A percentile compares a stretch with the other conserved stretches of the same genome.
These are phyloP conservation scores for Eulemur albifrons DNA, from an alignment of 2,797 vertebrate species.

Conservation along the genomic window DNA sequence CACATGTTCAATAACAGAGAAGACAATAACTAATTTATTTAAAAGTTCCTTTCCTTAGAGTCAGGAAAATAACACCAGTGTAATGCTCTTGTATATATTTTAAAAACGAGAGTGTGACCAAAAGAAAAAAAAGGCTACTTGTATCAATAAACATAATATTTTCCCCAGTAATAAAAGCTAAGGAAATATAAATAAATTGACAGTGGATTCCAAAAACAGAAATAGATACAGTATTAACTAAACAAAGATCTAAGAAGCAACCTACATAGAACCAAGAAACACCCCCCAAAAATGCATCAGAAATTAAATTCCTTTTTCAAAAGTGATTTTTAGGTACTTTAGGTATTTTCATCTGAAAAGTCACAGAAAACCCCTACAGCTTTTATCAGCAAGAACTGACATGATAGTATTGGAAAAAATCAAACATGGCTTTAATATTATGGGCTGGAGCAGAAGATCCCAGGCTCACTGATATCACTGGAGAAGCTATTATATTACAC, in stretches of 20 bases:
- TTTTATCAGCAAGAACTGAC: slow-evolving; percentile 26
- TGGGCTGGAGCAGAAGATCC: background rate
- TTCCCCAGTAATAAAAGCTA: slow-evolving; percentile 23
- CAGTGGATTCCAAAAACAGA: slow-evolving; percentile 28
- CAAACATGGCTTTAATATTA: background rate
- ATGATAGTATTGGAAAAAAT: background rate
- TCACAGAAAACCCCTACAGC: background rate
- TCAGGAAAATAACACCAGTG: slow-evolving; percentile 38
- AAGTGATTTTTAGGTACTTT: background rate
- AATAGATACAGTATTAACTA: background rate
- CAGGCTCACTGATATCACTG: background rate
- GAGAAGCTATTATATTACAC: background rate
- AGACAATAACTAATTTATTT: slow-evolving; percentile 86
- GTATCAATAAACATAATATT: background rate
- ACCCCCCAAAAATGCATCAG: background rate
- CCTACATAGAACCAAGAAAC: background rate
- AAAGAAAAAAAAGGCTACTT: background rate
- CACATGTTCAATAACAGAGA: slow-evolving; percentile 90
- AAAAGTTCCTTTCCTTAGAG: slow-evolving; percentile 78
- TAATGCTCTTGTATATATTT: background rate
- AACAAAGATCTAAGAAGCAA: background rate
- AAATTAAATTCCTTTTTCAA: slow-evolving; percentile 28
- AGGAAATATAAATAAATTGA: slow-evolving; percentile 30
- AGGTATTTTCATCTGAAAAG: slow-evolving; percentile 41
- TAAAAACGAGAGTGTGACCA: background rate